Percentiles rank a stretch among this genome's conserved stretches.
These are phyloP conservation scores for Platycnemis pennipes DNA, from an alignment of 2,888 invertebrate genomes.

Conservation along the genomic window DNA sequence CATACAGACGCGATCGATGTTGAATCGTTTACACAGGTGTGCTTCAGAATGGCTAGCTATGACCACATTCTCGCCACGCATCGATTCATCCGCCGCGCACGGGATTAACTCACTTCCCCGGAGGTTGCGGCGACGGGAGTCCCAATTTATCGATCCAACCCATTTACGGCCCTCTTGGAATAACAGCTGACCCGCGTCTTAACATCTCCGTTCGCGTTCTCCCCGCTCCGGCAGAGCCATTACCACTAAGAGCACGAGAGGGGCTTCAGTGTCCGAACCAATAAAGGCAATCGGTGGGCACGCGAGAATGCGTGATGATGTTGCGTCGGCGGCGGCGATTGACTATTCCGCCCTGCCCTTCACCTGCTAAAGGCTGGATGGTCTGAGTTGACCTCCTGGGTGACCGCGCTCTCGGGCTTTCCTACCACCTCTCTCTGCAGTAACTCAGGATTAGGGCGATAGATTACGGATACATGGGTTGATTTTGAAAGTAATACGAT, in stretches of 20 bases:
- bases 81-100: no score
- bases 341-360: no score
- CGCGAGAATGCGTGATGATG: not conserved
- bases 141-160: not conserved
- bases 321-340: not conserved
- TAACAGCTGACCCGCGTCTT: constrained; percentile 3
- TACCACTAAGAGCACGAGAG: not conserved
- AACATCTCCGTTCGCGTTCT: not conserved
- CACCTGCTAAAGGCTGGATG: not conserved
- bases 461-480: no score
- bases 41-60: no score
- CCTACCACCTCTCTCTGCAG: no score
- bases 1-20: no score
- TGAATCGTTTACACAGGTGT: no score
- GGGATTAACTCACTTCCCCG: not conserved
- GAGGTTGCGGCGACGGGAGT: not conserved
- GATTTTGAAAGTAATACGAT: no score
- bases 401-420: no score
- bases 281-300: not conserved
- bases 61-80: no score
- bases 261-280: not conserved
- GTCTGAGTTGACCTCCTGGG: not conserved
- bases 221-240: not conserved
- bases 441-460: no score
- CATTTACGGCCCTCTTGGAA: not conserved